Percentiles rank a stretch among this genome's conserved stretches.
phyloP scores from a whole-genome alignment of 1,140 invertebrate genomes.

The Drosophila pachea region DNA sequence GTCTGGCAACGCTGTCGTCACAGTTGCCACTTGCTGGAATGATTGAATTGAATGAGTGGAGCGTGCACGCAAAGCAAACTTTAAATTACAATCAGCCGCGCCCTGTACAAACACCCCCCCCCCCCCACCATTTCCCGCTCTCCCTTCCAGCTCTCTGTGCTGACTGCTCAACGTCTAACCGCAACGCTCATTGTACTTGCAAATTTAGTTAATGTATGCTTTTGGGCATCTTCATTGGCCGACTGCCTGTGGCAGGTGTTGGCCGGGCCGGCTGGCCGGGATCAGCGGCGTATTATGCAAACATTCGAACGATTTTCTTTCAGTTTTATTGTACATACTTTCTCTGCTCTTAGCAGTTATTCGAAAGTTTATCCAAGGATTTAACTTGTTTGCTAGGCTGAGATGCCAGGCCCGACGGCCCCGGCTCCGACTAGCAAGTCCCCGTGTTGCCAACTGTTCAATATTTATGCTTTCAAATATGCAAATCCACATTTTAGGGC shows the following conservation, averaged over 20 bases:
- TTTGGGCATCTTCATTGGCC: slow-evolving; percentile 18
- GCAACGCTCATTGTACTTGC: slow-evolving; percentile 42
- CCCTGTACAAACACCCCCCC: neutral
- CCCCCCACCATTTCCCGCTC: neutral
- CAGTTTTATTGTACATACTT: slow-evolving; percentile 32
- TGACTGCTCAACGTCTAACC: too few relatives aligned
- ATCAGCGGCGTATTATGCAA: slow-evolving; percentile 39
- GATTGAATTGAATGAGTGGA: slow-evolving; percentile 62
- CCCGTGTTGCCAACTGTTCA: slow-evolving; percentile 39
- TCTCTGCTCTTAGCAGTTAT: slow-evolving; percentile 13
- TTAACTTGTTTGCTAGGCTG: slow-evolving; percentile 19
- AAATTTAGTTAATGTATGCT: slow-evolving; percentile 46
- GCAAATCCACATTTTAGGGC: slow-evolving; percentile 50
- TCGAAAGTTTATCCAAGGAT: slow-evolving; percentile 49
- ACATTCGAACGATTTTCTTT: slow-evolving; percentile 32
- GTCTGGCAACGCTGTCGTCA: slow-evolving; percentile 20
- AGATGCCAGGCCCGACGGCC: neutral
- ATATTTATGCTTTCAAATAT: slow-evolving; percentile 65
- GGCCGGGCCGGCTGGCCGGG: slow-evolving; percentile 1
- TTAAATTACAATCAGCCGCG: slow-evolving; percentile 58
- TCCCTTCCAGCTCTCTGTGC: neutral
- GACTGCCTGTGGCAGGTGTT: slow-evolving; percentile 14
- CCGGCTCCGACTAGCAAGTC: slow-evolving; percentile 1
- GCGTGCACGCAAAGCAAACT: slow-evolving; percentile 48
- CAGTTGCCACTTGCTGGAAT: slow-evolving; percentile 40